A percentile compares a stretch with the other conserved stretches of the same genome.
Evolutionary conservation across 23 tunicate genomes (phyloP).

Genomic region (Trididemnum miniatum): DNA sequence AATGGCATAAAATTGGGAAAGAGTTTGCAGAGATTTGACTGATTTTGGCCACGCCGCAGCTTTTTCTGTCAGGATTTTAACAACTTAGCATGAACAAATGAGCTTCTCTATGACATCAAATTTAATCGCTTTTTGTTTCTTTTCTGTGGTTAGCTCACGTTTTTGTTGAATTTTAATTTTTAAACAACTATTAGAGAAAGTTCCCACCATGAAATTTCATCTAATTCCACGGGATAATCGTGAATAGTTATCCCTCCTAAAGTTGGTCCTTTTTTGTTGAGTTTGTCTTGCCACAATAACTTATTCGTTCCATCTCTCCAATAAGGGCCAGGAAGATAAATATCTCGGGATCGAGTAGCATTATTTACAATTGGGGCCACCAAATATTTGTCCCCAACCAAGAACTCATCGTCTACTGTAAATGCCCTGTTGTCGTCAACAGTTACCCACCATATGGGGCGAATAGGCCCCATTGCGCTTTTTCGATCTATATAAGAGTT

Average conservation of each 20-base stretch:
- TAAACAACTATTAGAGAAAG: conserved; percentile 2
- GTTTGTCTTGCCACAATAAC: conserved; percentile 61
- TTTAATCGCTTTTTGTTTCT: too few relatives aligned
- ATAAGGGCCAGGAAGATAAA: conserved; percentile 81
- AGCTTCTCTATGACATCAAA: too few relatives aligned
- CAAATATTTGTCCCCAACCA: conserved; percentile 75
- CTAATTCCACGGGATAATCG: conserved; percentile 55
- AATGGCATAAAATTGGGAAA: too few relatives aligned
- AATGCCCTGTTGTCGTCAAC: conserved; percentile 40
- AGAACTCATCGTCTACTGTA: conserved; percentile 72
- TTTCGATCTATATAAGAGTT: conserved; percentile 41
- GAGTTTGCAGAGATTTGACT: too few relatives aligned
- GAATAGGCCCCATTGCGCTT: conserved; percentile 70
- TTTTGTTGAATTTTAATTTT: too few relatives aligned
- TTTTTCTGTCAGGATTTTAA: too few relatives aligned
- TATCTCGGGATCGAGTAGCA: conserved; percentile 56
- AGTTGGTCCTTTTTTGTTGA: conserved; percentile 30
- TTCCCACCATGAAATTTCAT: conserved; percentile 91
- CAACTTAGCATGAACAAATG: too few relatives aligned
- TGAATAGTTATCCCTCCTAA: conserved; percentile 50
- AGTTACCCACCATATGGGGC: conserved; percentile 90
- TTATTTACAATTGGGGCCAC: conserved; percentile 88
- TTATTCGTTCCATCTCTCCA: conserved; percentile 48
- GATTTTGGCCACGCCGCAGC: too few relatives aligned
- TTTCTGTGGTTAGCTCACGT: too few relatives aligned